phyloP scores from a whole-genome alignment of 2,113 vertebrate species.

The Dasyornis broadbenti region DNA sequence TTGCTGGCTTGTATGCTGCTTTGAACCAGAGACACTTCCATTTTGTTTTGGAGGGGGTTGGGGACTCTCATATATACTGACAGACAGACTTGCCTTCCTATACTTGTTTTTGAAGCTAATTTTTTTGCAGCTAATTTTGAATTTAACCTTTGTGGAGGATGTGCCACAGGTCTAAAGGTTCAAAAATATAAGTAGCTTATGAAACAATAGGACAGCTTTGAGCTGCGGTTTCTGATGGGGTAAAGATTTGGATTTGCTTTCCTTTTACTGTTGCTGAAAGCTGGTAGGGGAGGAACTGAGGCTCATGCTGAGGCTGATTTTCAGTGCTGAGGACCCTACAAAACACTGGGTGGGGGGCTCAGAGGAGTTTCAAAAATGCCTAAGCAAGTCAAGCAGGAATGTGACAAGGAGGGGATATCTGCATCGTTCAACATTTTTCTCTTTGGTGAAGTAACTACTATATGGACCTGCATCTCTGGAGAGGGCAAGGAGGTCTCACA shows the following conservation, averaged over 20 bases:
- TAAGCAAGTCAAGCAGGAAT: neutral
- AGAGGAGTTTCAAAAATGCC: neutral
- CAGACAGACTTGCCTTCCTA: neutral
- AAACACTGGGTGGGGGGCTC: neutral
- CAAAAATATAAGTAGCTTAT: neutral
- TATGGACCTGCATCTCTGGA: neutral
- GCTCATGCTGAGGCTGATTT: neutral
- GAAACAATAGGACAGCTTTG: neutral
- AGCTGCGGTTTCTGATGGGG: neutral
- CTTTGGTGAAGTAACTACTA: neutral
- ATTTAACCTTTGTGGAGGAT: neutral
- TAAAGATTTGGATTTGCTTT: neutral
- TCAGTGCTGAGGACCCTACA: neutral
- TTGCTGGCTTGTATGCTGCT: constrained; percentile 41
- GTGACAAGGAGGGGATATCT: neutral
- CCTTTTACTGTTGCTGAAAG: neutral
- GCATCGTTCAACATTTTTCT: neutral
- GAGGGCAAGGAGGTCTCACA: neutral
- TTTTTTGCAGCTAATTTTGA: neutral
- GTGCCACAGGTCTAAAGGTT: neutral
- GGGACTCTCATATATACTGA: neutral
- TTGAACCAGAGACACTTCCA: constrained; percentile 1
- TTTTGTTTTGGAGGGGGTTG: neutral
- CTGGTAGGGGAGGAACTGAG: neutral
- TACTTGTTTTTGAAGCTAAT: too few species aligned